Conservation (phyloP, 2,888 invertebrate species). For the Fragum fragum region DNA sequence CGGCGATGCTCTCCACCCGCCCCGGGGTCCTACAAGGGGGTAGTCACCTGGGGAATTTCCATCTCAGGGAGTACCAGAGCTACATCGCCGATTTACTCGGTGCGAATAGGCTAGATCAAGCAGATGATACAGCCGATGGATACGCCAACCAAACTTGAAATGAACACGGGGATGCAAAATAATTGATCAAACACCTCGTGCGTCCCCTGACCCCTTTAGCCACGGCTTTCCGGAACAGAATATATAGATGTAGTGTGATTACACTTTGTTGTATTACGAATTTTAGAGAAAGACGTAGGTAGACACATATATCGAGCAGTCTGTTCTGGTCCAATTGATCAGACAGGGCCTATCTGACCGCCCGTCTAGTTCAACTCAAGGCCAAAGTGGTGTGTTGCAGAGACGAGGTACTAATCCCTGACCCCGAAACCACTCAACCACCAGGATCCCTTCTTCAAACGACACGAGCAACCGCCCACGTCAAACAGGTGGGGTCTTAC, state of each 20-base stretch:
- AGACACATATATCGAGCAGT: slow-evolving; percentile 5
- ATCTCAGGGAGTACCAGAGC: background rate
- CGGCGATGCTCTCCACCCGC: slow-evolving; percentile 17
- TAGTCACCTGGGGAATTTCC: background rate
- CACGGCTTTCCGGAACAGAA: slow-evolving; percentile 25
- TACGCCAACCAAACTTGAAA: background rate
- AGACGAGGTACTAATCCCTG: background rate
- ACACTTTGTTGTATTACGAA: too few species aligned
- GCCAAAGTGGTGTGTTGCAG: slow-evolving; percentile 16
- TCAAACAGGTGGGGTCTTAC: too few species aligned
- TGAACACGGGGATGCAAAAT: background rate
- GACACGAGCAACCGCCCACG: too few species aligned
- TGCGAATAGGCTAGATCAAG: slow-evolving; percentile 8
- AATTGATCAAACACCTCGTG: slow-evolving; percentile 11
- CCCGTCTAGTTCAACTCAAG: background rate
- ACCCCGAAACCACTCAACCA: too few species aligned
- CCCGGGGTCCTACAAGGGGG: slow-evolving; percentile 25
- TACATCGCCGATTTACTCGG: slow-evolving; percentile 25
- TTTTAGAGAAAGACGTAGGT: background rate
- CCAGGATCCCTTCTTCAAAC: too few species aligned
- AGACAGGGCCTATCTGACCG: background rate
- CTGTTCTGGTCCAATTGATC: slow-evolving; percentile 25
- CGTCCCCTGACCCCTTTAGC: slow-evolving; percentile 9
- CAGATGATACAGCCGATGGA: background rate
- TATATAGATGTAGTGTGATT: too few species aligned